Evolutionary conservation across 2,888 invertebrate species (phyloP).

Genomic region (Aphrophora alni): DNA sequence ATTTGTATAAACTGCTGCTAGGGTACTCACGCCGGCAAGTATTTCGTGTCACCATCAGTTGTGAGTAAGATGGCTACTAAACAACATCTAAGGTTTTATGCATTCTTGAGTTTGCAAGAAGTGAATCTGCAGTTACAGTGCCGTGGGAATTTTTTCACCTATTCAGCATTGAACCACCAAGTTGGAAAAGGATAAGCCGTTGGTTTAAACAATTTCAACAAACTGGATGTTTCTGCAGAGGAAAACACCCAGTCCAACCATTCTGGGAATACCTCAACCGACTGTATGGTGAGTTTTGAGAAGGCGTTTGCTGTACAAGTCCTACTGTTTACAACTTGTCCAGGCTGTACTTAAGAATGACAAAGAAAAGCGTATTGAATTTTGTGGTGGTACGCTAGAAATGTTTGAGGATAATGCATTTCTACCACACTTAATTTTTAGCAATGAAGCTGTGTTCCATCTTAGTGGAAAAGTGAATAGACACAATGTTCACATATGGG

Average conservation of each 20-base stretch:
- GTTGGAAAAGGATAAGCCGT: background rate
- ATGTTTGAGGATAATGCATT: slow-evolving; percentile 1
- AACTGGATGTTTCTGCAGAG: background rate
- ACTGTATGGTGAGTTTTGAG: slow-evolving; percentile 16
- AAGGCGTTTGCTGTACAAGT: slow-evolving; percentile 13
- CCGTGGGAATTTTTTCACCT: background rate
- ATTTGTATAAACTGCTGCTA: background rate
- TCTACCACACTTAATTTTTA: slow-evolving; percentile 10
- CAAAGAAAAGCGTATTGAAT: background rate
- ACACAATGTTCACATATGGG: slow-evolving; percentile 18
- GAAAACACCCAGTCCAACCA: background rate
- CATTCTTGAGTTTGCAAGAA: background rate
- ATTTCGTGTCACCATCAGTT: background rate
- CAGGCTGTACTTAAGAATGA: background rate
- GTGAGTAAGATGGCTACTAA: background rate
- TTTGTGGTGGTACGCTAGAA: background rate
- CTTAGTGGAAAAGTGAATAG: slow-evolving; percentile 22
- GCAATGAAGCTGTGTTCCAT: slow-evolving; percentile 12
- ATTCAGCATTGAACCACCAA: background rate
- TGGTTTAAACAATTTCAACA: too few species aligned
- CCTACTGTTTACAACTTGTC: slow-evolving; percentile 11
- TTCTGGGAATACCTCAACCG: slow-evolving; percentile 7
- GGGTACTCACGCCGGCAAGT: background rate
- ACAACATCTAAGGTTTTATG: background rate
- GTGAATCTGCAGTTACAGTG: too few species aligned